Conservation (phyloP, 2,888 invertebrate species). For the Parnassius mnemosyne region DNA sequence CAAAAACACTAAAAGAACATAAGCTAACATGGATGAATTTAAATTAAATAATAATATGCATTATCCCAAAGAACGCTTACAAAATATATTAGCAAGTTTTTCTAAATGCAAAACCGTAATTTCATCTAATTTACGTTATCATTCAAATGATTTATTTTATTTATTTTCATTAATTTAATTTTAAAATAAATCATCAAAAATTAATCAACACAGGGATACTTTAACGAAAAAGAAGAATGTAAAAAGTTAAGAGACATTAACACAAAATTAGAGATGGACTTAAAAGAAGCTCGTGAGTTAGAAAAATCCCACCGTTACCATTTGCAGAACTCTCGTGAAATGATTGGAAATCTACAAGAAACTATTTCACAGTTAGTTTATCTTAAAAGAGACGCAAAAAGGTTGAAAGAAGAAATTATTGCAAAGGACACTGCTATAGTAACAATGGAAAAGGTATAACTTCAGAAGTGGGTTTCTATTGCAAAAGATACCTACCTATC, state of each 20-base stretch:
- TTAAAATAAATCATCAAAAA: conserved; percentile 5
- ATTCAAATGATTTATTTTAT: not conserved
- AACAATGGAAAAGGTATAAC: conserved; percentile 53
- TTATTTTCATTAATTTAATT: not conserved
- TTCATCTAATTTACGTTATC: conserved; percentile 1
- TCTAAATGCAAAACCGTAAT: conserved; percentile 66
- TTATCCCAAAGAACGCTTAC: conserved; percentile 45
- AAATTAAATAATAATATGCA: conserved; percentile 29
- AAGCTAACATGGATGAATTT: no score
- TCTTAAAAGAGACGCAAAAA: conserved; percentile 65
- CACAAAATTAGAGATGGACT: conserved; percentile 56
- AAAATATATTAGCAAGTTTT: conserved; percentile 54
- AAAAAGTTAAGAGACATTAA: conserved; percentile 57
- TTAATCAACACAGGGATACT: conserved; percentile 46
- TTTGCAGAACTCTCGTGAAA: conserved; percentile 64
- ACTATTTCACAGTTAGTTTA: conserved; percentile 69
- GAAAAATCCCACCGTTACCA: conserved; percentile 72
- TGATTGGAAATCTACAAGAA: conserved; percentile 70
- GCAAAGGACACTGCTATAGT: conserved; percentile 48
- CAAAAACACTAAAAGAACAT: no score
- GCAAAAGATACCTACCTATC: no score
- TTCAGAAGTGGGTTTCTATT: no score
- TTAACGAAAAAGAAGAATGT: conserved; percentile 58
- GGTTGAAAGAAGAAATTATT: conserved; percentile 57
- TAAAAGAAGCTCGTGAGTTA: conserved; percentile 60